phyloP scores from a whole-genome alignment of 2,888 invertebrate species.

The Salpingus planirostris region DNA sequence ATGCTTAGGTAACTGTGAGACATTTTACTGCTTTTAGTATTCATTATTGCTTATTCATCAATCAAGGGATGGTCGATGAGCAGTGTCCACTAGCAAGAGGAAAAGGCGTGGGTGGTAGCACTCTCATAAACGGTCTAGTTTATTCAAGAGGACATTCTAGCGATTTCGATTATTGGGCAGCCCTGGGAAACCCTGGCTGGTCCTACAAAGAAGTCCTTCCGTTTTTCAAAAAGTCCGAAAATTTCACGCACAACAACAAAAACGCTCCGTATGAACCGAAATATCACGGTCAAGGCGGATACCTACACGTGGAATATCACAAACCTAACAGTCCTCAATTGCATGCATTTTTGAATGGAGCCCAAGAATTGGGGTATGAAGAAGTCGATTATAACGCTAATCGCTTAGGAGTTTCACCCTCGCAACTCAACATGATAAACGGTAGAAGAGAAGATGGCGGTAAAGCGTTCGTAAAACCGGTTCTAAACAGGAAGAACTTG shows the following conservation, averaged over 20 bases:
- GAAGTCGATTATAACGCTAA: conserved; percentile 62
- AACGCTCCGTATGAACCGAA: conserved; percentile 9
- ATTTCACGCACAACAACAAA: conserved; percentile 12
- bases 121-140: conserved; percentile 44
- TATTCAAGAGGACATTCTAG: conserved; percentile 42
- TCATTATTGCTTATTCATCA: background rate
- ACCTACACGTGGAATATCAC: conserved; percentile 14
- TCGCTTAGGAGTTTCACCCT: conserved; percentile 54
- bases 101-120: conserved; percentile 45
- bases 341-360: conserved; percentile 54
- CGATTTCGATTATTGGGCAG: conserved; percentile 44
- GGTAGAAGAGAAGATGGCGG: conserved; percentile 68
- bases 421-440: conserved; percentile 57
- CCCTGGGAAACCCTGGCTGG: conserved; percentile 33
- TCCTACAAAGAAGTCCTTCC: conserved; percentile 50
- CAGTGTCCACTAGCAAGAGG: conserved; percentile 36
- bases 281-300: conserved; percentile 14
- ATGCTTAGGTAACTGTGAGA: background rate
- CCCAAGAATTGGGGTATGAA: conserved; percentile 56
- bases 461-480: conserved; percentile 65
- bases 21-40: background rate
- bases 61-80: conserved; percentile 1
- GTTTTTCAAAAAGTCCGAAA: conserved; percentile 37
- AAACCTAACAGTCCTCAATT: conserved; percentile 9
- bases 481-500: conserved; percentile 54